These are phyloP conservation scores for Myotis findleyi DNA, from an alignment of 2,797 vertebrate species.

Conservation along the genomic window DNA sequence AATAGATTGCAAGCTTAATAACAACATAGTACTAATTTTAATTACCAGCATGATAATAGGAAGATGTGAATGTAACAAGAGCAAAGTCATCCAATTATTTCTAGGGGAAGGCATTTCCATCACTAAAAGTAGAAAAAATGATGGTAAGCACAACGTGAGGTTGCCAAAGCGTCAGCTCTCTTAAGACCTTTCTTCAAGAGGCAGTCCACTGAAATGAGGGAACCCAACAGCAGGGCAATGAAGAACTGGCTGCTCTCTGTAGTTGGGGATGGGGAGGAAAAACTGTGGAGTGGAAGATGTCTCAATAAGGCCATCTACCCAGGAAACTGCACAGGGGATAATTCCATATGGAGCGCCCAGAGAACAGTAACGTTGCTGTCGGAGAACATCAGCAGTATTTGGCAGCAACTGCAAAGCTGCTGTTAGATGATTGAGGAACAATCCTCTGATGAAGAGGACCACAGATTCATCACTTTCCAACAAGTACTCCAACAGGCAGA, in stretches of 20 bases:
- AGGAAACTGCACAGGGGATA: not conserved
- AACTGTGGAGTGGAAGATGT: not conserved
- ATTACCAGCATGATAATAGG: not conserved
- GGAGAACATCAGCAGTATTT: not conserved
- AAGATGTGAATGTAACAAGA: conserved; percentile 19
- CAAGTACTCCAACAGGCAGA: not conserved
- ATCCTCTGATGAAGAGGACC: not conserved
- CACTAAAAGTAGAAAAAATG: not conserved
- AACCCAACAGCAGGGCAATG: not conserved
- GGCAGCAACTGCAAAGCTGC: not conserved
- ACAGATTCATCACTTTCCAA: not conserved
- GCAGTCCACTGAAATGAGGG: not conserved
- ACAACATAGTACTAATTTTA: not conserved
- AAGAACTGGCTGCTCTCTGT: not conserved
- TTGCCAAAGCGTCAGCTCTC: not conserved
- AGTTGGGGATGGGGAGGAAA: not conserved
- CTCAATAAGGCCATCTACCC: not conserved
- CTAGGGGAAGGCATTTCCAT: not conserved
- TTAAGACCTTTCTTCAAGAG: not conserved
- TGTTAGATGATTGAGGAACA: not conserved
- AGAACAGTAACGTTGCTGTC: not conserved
- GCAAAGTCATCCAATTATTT: conserved; percentile 30
- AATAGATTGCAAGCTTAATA: conserved; percentile 12
- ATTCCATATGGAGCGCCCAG: not conserved
- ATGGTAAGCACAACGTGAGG: not conserved